Conservation (phyloP, 2,888 invertebrate species). For the Diarsia rubi region DNA sequence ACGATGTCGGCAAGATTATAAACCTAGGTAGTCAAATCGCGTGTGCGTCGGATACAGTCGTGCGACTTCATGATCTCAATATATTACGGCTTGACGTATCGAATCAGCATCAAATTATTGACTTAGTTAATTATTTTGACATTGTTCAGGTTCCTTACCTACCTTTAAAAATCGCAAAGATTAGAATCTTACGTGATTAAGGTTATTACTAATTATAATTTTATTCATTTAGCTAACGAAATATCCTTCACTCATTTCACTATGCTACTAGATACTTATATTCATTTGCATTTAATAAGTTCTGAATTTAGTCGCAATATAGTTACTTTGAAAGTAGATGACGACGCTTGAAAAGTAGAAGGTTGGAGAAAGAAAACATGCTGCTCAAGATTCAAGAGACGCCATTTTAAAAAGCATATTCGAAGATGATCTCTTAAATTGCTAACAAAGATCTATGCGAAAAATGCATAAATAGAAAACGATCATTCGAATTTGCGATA, state of each 20-base stretch:
- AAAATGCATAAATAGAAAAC: slow-evolving; percentile 3
- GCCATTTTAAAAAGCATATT: not conserved
- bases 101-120: slow-evolving; percentile 54
- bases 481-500: slow-evolving; percentile 1
- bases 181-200: slow-evolving; percentile 11
- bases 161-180: slow-evolving; percentile 8
- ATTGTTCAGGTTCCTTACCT: slow-evolving; percentile 15
- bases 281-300: not conserved
- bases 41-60: slow-evolving; percentile 52
- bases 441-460: not conserved
- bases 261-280: no score
- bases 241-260: not conserved
- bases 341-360: not conserved
- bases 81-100: slow-evolving; percentile 53
- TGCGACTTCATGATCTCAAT: slow-evolving; percentile 45
- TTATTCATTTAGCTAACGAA: not conserved
- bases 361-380: not conserved
- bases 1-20: slow-evolving; percentile 32
- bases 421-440: not conserved
- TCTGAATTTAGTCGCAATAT: not conserved
- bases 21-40: slow-evolving; percentile 42
- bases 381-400: not conserved
- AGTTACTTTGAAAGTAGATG: not conserved
- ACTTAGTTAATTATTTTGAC: slow-evolving; percentile 55
- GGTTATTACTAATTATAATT: slow-evolving; percentile 1